Conservation (phyloP, 2,797 vertebrate genomes). For the Chromis chromis region DNA sequence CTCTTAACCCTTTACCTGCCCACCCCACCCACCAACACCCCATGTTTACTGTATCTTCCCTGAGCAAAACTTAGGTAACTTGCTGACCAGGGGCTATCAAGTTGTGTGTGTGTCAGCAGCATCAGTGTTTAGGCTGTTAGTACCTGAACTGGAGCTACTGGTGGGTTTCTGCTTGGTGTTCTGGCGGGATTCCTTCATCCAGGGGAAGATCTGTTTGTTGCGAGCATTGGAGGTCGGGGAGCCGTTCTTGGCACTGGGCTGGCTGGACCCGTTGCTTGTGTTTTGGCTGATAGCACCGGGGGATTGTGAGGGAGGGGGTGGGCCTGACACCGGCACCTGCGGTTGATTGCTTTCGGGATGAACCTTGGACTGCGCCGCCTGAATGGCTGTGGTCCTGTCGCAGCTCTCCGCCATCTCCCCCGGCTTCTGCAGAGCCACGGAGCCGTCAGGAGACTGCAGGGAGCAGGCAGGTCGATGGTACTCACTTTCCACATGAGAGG, state of each 20-base stretch:
- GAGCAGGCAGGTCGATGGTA: conserved; percentile 97
- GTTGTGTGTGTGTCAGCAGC: conserved; percentile 14
- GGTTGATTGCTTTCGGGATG: conserved; percentile 86
- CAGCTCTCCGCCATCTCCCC: conserved; percentile 92
- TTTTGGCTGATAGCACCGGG: conserved; percentile 90
- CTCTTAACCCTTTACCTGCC: conserved; percentile 17
- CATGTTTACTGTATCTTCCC: neutral
- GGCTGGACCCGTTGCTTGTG: conserved; percentile 86
- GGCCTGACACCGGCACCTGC: conserved; percentile 81
- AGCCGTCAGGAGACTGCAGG: conserved; percentile 91
- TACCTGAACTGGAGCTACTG: conserved; percentile 97
- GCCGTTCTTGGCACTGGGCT: conserved; percentile 88
- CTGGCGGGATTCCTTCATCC: conserved; percentile 99
- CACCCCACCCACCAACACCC: conserved; percentile 8
- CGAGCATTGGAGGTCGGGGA: conserved; percentile 89
- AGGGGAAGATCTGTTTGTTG: conserved; percentile 97
- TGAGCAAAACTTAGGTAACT: conserved; percentile 32
- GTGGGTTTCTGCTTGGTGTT: conserved; percentile 97
- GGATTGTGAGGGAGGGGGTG: conserved; percentile 84
- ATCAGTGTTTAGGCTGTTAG: conserved; percentile 26
- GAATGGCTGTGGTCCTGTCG: conserved; percentile 90
- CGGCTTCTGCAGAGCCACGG: conserved; percentile 90
- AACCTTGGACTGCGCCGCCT: conserved; percentile 86
- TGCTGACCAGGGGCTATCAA: conserved; percentile 24
- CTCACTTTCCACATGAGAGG: conserved; percentile 93